Base-by-base conservation (phyloP, 2,113 vertebrate species). In the Dipodomys merriami region DNA sequence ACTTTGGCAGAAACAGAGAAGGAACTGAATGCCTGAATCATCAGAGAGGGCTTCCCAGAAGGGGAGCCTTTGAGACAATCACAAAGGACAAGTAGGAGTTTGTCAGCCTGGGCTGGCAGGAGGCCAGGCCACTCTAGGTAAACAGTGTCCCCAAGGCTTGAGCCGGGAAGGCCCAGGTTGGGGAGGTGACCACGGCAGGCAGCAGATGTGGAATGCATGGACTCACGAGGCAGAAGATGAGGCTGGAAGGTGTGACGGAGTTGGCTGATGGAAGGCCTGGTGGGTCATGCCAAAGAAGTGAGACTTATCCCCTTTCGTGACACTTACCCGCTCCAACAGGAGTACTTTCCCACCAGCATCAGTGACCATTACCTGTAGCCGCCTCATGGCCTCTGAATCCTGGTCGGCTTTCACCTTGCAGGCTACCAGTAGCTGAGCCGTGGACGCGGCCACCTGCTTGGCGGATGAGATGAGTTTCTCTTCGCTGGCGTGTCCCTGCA, bases 391-490 rank as follows among this genome's bases (percentile, higher is more conserved):
- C 97, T 99, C 99, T 0, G 99, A 99, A 82, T 99, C 99, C 88
- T 99, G 99, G 96, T 99, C 98, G 2, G 99, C 99, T 96, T 99
- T 99, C 96, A 99, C 99, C 97, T 99, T 99, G 97, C 99, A 99
- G 95, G 99, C 99, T 96, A 99, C 99, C 73, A 99, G 98, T 93
- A 99, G 97, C 97, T 99, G 99, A 39, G 99, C 99, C 0, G 99
- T 99, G 93, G 99, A 99, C 35, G 99, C 99, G 0, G 99, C 99
- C 6, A 99, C 99, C 97, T 99, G 99, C 97, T 99, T 99, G 95
- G 99, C 99, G 0, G 99, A 99, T 15, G 98, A 99, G 98, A 99
- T 99, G 95, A 99, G 99, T 95, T 99, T 99, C 98, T 99, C 99
- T 94, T 99, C 99, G 0, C 99, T 99, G 97, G 99, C 99, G 0